phyloP scores from a whole-genome alignment of 2,888 invertebrate genomes.

The Yponomeuta evonymella region DNA sequence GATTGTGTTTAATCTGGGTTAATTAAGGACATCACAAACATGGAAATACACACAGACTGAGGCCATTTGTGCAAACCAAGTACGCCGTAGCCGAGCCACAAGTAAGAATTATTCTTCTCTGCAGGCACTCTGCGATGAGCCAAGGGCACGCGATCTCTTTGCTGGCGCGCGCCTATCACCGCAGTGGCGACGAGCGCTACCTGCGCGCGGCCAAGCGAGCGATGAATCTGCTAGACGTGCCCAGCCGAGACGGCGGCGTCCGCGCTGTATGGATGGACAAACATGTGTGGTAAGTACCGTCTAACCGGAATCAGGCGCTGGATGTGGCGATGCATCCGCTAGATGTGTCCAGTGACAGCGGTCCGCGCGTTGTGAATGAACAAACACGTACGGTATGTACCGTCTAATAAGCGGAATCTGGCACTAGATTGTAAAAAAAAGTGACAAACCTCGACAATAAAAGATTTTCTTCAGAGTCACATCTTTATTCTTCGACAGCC shows the following conservation, averaged over 20 bases:
- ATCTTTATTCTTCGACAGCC: too few relatives aligned
- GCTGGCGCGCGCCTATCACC: conserved; percentile 92
- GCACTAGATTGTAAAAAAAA: too few relatives aligned
- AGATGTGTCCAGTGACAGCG: conserved; percentile 81
- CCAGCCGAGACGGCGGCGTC: conserved; percentile 87
- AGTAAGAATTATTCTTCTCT: background rate
- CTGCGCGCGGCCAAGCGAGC: conserved; percentile 89
- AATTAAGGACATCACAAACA: too few relatives aligned
- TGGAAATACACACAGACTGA: too few relatives aligned
- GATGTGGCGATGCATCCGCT: conserved; percentile 52
- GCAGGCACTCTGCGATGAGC: conserved; percentile 97
- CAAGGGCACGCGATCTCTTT: conserved; percentile 98
- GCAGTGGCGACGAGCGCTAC: conserved; percentile 86
- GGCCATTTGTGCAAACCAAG: too few relatives aligned
- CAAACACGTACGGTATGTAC: conserved; percentile 73
- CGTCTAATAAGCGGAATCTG: too few relatives aligned
- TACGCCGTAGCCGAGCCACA: too few relatives aligned
- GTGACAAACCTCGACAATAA: too few relatives aligned
- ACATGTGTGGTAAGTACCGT: conserved; percentile 88
- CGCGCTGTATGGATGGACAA: conserved; percentile 89
- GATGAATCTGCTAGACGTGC: conserved; percentile 84
- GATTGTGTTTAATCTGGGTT: too few relatives aligned
- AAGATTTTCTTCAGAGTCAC: too few relatives aligned
- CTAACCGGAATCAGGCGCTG: conserved; percentile 51
- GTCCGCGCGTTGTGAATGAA: conserved; percentile 90